Conservation (phyloP, 2,113 vertebrate genomes). For the Channa argus region DNA sequence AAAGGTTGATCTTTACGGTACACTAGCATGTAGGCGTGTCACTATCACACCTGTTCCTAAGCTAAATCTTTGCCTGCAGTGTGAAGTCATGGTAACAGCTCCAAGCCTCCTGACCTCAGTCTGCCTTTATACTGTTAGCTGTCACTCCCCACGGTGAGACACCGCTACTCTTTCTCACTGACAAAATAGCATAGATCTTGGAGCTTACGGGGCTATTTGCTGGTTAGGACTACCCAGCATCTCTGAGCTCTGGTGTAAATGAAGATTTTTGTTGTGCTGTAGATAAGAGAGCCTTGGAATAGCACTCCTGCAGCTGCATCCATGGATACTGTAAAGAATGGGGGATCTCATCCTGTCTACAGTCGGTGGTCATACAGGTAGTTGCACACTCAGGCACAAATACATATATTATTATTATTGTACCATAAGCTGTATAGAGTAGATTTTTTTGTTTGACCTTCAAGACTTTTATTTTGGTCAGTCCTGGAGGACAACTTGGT, state of each 20-base stretch:
- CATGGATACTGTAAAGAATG: slow-evolving; percentile 78
- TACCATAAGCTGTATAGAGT: background rate
- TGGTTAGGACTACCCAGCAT: slow-evolving; percentile 9
- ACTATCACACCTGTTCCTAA: slow-evolving; percentile 19
- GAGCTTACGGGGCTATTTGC: slow-evolving; percentile 22
- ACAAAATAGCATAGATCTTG: slow-evolving; percentile 47
- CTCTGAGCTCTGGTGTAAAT: slow-evolving; percentile 13
- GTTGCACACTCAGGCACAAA: slow-evolving; percentile 6
- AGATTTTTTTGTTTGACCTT: background rate
- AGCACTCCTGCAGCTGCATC: slow-evolving; percentile 47
- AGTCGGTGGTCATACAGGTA: slow-evolving; percentile 87
- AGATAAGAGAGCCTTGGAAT: slow-evolving; percentile 33
- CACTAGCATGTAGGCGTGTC: background rate
- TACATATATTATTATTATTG: background rate
- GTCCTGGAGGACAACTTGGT: too few species aligned
- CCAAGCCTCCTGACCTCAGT: slow-evolving; percentile 50
- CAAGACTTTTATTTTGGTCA: background rate
- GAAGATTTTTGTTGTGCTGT: slow-evolving; percentile 18
- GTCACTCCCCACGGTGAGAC: slow-evolving; percentile 68
- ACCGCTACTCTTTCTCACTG: slow-evolving; percentile 56
- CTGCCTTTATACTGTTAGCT: slow-evolving; percentile 47
- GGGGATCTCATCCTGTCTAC: slow-evolving; percentile 76
- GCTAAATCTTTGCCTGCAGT: slow-evolving; percentile 41
- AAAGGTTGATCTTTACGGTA: background rate
- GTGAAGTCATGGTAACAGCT: slow-evolving; percentile 71